Evolutionary conservation across 2,888 invertebrate genomes (phyloP), one percentile per base, ranked within the genome.

Genomic region (Thereva nobilitata): DNA sequence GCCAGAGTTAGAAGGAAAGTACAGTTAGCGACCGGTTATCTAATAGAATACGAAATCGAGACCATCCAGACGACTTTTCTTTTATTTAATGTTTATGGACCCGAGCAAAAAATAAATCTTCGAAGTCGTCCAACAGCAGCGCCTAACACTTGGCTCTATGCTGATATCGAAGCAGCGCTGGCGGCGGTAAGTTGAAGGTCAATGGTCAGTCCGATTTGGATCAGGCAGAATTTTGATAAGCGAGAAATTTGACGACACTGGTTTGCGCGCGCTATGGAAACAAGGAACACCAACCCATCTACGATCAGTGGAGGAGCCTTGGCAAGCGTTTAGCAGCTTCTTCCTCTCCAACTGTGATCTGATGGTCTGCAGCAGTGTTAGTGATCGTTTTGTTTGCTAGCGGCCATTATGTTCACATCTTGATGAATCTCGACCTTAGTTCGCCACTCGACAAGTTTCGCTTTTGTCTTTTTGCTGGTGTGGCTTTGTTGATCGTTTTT

Each of bases 371-470:
- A 35, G 42, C 42, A 23, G 10, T n/a, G 38, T 37, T 12, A 1
- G 37, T 10, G 12, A 34, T n/a, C 5, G 38, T 7, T 12, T 44
- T 47, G 50, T 50, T 50, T 50, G 49, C 61, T 34, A 40, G 41
- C 41, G 34, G 5, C 23, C 5, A 34, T 38, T 7, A 34, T 23
- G 4, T n/a, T 9, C 41, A 50, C 10, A 41, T 12, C 49, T 50
- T n/a, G 64, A 10, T 53, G 10, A 23, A 35, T 53, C 37, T 10
- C 64, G 53, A 64, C 64, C 64, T 64, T 64, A 64, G 10, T 35
- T 41, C 49, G 50, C 50, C 50, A n/a, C 50, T 61, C 37, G 53
- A 64, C 64, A 64, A 64, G 64, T 44, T 64, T 64, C 44, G 53
- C 64, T 53, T 56, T 64, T 64, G 64, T 64, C 44, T 42, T 64